phyloP scores from a whole-genome alignment of 2,113 vertebrate species.

The Otocyon megalotis region DNA sequence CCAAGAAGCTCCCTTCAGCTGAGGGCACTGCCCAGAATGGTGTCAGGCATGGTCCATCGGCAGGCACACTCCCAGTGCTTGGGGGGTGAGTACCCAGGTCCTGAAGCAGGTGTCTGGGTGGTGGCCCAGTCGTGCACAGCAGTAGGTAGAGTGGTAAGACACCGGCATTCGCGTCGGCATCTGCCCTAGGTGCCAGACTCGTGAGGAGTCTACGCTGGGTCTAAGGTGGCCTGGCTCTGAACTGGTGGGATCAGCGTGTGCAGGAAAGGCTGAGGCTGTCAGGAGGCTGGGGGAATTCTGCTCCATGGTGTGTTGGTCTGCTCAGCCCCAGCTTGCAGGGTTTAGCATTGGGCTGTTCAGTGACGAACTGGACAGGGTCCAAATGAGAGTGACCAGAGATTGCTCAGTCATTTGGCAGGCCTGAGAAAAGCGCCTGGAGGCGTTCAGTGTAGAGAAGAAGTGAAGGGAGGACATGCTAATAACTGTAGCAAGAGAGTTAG shows the following conservation, averaged over 20 bases:
- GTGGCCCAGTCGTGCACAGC: neutral
- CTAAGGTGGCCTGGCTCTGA: neutral
- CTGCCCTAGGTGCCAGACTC: neutral
- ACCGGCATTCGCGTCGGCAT: rapidly evolving
- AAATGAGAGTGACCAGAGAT: neutral
- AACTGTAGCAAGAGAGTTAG: neutral
- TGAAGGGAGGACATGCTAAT: neutral
- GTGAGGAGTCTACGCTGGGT: rapidly evolving
- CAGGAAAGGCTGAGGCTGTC: neutral
- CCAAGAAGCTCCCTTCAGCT: neutral
- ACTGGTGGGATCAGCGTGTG: rapidly evolving
- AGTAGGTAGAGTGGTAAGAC: neutral
- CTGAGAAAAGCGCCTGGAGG: rapidly evolving
- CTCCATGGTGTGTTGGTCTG: neutral
- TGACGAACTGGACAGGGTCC: neutral
- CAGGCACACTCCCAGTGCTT: rapidly evolving
- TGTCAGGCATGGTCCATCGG: neutral
- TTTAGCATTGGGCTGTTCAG: neutral
- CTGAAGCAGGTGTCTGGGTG: neutral
- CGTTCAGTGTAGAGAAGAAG: neutral
- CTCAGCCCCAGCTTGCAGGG: neutral
- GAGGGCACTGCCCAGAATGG: neutral
- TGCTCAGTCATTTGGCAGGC: neutral
- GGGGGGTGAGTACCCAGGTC: neutral
- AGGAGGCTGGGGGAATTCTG: neutral